Percentiles rank a stretch among this genome's conserved stretches.
Evolutionary conservation across 2,113 vertebrate genomes (phyloP).

Genomic region (Gallinago jamesoni): DNA sequence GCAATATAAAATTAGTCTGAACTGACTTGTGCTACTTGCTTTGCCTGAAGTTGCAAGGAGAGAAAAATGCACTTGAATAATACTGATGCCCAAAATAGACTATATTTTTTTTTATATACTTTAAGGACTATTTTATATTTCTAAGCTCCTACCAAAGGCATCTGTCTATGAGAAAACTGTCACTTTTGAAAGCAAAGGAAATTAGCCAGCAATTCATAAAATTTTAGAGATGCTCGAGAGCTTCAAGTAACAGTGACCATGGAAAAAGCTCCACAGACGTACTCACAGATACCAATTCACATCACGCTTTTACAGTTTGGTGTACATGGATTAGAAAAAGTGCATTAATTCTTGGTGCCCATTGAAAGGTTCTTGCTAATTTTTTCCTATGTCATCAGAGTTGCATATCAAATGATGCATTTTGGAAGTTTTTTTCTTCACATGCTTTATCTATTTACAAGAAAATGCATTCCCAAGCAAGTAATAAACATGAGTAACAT

Average conservation of each 20-base stretch:
- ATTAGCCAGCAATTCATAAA: neutral
- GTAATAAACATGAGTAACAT: neutral
- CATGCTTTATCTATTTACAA: constrained; percentile 49
- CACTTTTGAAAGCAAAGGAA: neutral
- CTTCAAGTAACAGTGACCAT: neutral
- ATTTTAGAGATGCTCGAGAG: neutral
- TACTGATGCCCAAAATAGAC: neutral
- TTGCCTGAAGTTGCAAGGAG: neutral
- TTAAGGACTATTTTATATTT: constrained; percentile 10
- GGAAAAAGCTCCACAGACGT: neutral
- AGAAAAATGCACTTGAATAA: neutral
- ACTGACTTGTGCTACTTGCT: neutral
- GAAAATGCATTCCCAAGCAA: constrained; percentile 38
- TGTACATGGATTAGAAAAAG: constrained; percentile 1
- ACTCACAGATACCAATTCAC: neutral
- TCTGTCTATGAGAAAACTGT: neutral
- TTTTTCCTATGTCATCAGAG: neutral
- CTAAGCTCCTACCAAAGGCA: neutral
- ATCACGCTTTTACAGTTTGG: constrained; percentile 1
- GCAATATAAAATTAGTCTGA: neutral
- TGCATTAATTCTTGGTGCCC: neutral
- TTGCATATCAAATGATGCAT: neutral
- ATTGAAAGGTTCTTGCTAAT: neutral
- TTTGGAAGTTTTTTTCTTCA: neutral
- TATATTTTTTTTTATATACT: neutral